Evolutionary conservation across 2,113 vertebrate genomes (phyloP).

Genomic region (Hiodon alosoides): DNA sequence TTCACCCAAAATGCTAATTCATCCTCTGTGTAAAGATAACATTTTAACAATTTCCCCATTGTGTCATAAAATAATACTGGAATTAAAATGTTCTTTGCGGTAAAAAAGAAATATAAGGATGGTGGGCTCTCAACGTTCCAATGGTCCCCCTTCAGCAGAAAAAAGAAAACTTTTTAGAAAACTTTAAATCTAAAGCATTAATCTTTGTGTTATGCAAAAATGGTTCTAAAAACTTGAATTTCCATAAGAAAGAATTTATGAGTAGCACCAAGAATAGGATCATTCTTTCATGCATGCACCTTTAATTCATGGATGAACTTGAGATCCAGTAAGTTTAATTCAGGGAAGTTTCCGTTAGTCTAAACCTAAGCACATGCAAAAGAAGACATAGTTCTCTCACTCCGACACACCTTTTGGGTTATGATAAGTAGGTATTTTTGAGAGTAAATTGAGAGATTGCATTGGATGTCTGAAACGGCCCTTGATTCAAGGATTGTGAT

Average conservation of each 20-base stretch:
- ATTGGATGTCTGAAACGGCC: too few species aligned
- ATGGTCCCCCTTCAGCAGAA: constrained; percentile 7
- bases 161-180: background rate
- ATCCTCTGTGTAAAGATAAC: background rate
- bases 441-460: background rate
- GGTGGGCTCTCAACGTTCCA: constrained; percentile 1
- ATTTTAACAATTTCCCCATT: constrained; percentile 2
- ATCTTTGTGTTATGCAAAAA: constrained; percentile 16
- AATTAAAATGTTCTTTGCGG: constrained; percentile 11
- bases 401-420: background rate
- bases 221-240: background rate
- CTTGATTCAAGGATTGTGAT: too few species aligned
- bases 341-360: too few species aligned
- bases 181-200: constrained; percentile 16
- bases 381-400: too few species aligned
- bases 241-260: background rate
- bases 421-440: background rate
- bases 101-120: constrained; percentile 3
- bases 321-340: background rate
- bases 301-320: background rate
- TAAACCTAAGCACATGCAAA: too few species aligned
- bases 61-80: constrained; percentile 5
- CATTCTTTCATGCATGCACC: too few species aligned
- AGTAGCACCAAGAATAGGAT: too few species aligned
- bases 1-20: background rate